Percentiles rank a stretch among this genome's conserved stretches.
Evolutionary conservation across 2,888 invertebrate species (phyloP).

Genomic region (Andricus curvator): DNA sequence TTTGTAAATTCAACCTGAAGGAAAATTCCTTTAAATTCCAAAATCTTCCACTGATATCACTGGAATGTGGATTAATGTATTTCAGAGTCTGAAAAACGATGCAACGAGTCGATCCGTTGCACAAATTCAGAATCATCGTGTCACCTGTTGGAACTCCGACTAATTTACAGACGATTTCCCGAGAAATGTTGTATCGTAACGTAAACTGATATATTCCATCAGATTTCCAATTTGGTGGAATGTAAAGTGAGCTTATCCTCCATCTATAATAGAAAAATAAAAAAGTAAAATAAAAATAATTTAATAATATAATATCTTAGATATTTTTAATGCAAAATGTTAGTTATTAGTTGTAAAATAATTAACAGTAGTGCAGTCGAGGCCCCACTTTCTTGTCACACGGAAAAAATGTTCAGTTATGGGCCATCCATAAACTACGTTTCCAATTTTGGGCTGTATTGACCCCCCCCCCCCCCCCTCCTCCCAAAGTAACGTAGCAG

Average conservation of each 20-base stretch:
- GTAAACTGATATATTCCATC: conserved; percentile 61
- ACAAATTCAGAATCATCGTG: conserved; percentile 66
- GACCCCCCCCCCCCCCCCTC: too few relatives aligned
- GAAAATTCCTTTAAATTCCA: conserved; percentile 68
- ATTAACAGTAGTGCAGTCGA: too few relatives aligned
- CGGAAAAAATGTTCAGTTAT: too few relatives aligned
- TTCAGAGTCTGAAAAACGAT: conserved; percentile 63
- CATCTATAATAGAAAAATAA: conserved; percentile 42
- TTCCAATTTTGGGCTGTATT: too few relatives aligned
- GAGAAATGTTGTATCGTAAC: conserved; percentile 54
- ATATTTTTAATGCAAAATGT: too few relatives aligned
- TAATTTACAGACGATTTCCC: conserved; percentile 64
- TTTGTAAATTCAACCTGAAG: conserved; percentile 61
- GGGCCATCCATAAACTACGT: too few relatives aligned
- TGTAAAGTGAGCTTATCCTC: conserved; percentile 49
- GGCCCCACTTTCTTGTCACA: too few relatives aligned
- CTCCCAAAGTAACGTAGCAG: too few relatives aligned
- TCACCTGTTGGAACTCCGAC: conserved; percentile 70
- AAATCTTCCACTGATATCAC: conserved; percentile 62
- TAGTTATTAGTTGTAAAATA: too few relatives aligned
- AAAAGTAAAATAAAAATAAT: background rate
- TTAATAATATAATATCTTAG: too few relatives aligned
- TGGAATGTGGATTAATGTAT: conserved; percentile 68
- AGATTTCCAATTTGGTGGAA: conserved; percentile 61
- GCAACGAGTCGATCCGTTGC: conserved; percentile 52